Percentiles rank a stretch among this genome's conserved stretches.
These are phyloP conservation scores for Busseola fusca DNA, from an alignment of 2,888 invertebrate species.

Conservation along the genomic window DNA sequence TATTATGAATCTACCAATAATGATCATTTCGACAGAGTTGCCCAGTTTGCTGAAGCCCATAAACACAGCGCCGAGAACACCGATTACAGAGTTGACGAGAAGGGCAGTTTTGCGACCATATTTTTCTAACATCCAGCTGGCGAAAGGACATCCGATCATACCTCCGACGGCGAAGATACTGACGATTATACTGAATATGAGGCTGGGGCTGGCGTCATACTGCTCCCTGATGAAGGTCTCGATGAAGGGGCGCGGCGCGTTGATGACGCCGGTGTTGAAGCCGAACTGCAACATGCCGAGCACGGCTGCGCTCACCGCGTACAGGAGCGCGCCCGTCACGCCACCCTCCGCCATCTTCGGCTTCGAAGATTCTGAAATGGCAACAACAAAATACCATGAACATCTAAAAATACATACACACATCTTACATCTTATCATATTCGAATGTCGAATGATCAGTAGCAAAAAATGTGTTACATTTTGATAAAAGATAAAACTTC, in stretches of 20 bases:
- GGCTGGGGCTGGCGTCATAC: conserved; percentile 84
- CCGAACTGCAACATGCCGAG: conserved; percentile 93
- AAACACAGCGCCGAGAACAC: conserved; percentile 90
- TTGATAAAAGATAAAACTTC: conserved; percentile 50
- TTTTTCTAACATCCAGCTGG: conserved; percentile 92
- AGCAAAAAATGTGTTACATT: conserved; percentile 19
- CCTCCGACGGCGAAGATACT: conserved; percentile 94
- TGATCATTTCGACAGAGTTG: conserved; percentile 91
- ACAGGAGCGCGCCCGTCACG: conserved; percentile 90
- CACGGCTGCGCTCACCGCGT: conserved; percentile 91
- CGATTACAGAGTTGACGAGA: conserved; percentile 90
- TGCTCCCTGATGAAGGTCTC: conserved; percentile 90
- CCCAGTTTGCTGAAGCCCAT: conserved; percentile 91
- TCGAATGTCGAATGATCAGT: conserved; percentile 23
- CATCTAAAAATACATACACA: background rate
- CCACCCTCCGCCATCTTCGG: conserved; percentile 81
- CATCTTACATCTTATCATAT: conserved; percentile 36
- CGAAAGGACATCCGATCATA: conserved; percentile 93
- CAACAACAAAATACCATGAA: conserved; percentile 21
- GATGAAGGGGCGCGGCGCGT: conserved; percentile 90
- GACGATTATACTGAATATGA: conserved; percentile 91
- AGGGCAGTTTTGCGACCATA: conserved; percentile 92
- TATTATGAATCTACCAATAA: conserved; percentile 92
- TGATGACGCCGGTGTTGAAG: conserved; percentile 92
- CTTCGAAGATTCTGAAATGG: conserved; percentile 72